Conservation (phyloP, 2,888 invertebrate species). For the Aphidius colemani region DNA sequence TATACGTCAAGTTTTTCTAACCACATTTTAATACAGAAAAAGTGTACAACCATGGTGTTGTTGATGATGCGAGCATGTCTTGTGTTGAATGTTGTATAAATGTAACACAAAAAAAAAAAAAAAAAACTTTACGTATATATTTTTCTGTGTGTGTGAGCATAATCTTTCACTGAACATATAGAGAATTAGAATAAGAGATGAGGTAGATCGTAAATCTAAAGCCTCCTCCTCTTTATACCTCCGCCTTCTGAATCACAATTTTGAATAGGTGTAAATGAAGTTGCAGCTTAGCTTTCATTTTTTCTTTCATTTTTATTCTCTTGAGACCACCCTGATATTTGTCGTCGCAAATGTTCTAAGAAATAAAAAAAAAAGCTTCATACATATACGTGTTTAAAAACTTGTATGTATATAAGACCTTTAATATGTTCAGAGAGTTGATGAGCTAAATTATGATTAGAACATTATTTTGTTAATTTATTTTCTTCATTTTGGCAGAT, state of each 20-base stretch:
- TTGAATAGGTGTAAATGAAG: conserved; percentile 60
- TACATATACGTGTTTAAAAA: conserved; percentile 1
- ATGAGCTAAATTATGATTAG: too few species aligned
- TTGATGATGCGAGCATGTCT: too few species aligned
- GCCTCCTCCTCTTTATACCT: conserved; percentile 21
- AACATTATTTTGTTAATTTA: too few species aligned
- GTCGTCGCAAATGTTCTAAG: conserved; percentile 19
- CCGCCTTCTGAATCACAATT: conserved; percentile 39
- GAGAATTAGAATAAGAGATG: conserved; percentile 32
- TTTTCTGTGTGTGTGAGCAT: too few species aligned
- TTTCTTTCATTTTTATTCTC: background rate
- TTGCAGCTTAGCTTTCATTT: conserved; percentile 45
- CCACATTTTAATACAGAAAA: background rate
- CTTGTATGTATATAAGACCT: too few species aligned
- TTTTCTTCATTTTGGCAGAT: too few species aligned
- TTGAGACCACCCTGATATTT: conserved; percentile 33
- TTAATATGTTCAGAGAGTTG: too few species aligned
- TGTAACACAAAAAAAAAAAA: too few species aligned
- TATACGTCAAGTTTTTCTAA: background rate
- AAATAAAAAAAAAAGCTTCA: conserved; percentile 14
- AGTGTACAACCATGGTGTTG: too few species aligned
- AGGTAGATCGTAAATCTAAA: conserved; percentile 53
- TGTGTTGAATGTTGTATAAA: too few species aligned
- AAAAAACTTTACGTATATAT: too few species aligned
- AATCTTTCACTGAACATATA: background rate